Conservation (phyloP, 2,113 vertebrate genomes). For the Poeciliopsis occidentalis region DNA sequence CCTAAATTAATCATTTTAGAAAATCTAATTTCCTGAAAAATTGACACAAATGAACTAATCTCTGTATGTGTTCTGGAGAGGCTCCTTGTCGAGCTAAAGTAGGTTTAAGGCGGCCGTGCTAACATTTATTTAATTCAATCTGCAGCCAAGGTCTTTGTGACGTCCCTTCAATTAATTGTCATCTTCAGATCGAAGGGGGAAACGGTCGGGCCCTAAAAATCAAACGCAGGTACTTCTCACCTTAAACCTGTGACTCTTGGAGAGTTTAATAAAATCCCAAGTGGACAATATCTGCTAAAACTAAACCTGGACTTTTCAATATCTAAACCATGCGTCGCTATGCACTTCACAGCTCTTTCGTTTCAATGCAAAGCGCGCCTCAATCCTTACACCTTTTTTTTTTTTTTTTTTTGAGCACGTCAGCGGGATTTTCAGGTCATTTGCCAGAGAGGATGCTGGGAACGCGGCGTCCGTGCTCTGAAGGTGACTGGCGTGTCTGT, state of each 20-base stretch:
- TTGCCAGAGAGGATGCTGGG: constrained; percentile 97
- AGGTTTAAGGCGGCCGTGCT: constrained; percentile 56
- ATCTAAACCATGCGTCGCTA: constrained; percentile 53
- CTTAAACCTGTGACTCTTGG: constrained; percentile 54
- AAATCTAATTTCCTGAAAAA: constrained; percentile 63
- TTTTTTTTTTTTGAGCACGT: constrained; percentile 86
- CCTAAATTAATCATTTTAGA: constrained; percentile 63
- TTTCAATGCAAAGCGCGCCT: constrained; percentile 60
- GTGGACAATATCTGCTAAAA: constrained; percentile 47
- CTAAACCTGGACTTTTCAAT: constrained; percentile 81
- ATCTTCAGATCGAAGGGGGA: constrained; percentile 72
- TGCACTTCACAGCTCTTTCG: constrained; percentile 42
- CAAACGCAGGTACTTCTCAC: constrained; percentile 64
- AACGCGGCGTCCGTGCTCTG: constrained; percentile 83
- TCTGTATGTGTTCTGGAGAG: constrained; percentile 46
- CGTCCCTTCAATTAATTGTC: constrained; percentile 74
- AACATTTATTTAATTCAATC: constrained; percentile 77
- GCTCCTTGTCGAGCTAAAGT: constrained; percentile 54
- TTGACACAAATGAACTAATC: constrained; percentile 67
- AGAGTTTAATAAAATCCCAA: constrained; percentile 58
- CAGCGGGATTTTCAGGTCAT: constrained; percentile 99
- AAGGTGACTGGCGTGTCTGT: constrained; percentile 93
- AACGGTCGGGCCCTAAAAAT: constrained; percentile 72
- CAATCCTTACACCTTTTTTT: constrained; percentile 40
- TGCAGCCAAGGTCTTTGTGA: constrained; percentile 73